Conservation (phyloP, 1,140 invertebrate genomes). For the Monochamus saltuarius region DNA sequence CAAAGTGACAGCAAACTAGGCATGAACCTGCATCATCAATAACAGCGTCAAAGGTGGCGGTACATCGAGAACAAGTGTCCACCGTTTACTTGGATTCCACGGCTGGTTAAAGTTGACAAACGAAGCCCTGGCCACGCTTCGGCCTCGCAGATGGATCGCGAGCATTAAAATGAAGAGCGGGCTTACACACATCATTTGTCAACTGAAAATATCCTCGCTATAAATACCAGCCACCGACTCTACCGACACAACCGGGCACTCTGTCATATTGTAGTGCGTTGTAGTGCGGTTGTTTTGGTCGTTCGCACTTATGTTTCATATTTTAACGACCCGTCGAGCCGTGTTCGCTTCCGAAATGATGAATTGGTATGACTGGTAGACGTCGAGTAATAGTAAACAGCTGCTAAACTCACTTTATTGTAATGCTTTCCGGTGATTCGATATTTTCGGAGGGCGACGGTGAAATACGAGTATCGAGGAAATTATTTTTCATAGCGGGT, state of each 20-base stretch:
- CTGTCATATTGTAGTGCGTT: slow-evolving; percentile 31
- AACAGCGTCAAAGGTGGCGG: background rate
- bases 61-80: slow-evolving; percentile 12
- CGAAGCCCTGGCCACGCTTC: slow-evolving; percentile 20
- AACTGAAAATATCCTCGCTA: slow-evolving; percentile 31
- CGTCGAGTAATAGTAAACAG: slow-evolving; percentile 36
- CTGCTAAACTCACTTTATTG: slow-evolving; percentile 30
- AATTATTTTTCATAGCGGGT: background rate
- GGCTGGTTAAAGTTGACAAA: slow-evolving; percentile 27
- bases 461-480: slow-evolving; percentile 8
- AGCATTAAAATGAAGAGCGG: slow-evolving; percentile 25
- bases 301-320: slow-evolving; percentile 38
- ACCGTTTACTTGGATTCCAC: slow-evolving; percentile 14
- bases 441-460: slow-evolving; percentile 19
- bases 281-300: slow-evolving; percentile 30
- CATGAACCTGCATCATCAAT: too few relatives aligned
- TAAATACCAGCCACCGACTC: slow-evolving; percentile 23
- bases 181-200: slow-evolving; percentile 37
- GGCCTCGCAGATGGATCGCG: slow-evolving; percentile 34
- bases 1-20: too few relatives aligned
- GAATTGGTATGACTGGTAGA: slow-evolving; percentile 31
- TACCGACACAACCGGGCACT: slow-evolving; percentile 27
- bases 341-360: slow-evolving; percentile 31
- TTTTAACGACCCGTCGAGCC: slow-evolving; percentile 36
- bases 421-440: slow-evolving; percentile 26